Evolutionary conservation across 2,888 invertebrate species (phyloP).

Genomic region (Pachliopta kotzebuea): DNA sequence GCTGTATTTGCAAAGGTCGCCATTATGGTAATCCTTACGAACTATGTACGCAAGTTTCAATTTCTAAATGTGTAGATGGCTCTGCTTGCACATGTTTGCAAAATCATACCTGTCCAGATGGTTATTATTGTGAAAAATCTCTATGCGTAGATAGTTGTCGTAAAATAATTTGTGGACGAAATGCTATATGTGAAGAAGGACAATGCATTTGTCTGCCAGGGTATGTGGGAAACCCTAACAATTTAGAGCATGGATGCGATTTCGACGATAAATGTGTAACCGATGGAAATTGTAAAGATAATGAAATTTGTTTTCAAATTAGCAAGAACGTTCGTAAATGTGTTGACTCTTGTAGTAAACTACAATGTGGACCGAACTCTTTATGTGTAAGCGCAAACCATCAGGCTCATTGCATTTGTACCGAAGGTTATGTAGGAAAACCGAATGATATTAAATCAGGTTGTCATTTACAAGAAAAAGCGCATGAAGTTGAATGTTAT

Average conservation of each 20-base stretch:
- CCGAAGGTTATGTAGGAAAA: conserved; percentile 90
- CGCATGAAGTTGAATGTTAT: conserved; percentile 82
- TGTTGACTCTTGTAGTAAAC: conserved; percentile 91
- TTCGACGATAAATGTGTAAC: conserved; percentile 88
- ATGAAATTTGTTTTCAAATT: conserved; percentile 93
- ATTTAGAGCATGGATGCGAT: conserved; percentile 85
- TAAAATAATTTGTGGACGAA: conserved; percentile 88
- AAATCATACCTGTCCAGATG: conserved; percentile 87
- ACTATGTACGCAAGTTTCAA: conserved; percentile 86
- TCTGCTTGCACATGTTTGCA: conserved; percentile 85
- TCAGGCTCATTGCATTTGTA: conserved; percentile 91
- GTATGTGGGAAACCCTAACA: conserved; percentile 87
- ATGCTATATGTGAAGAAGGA: conserved; percentile 90
- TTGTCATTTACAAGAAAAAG: conserved; percentile 86
- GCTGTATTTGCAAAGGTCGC: conserved; percentile 92
- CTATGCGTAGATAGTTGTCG: conserved; percentile 89
- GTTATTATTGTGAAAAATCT: conserved; percentile 86
- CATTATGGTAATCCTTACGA: conserved; percentile 93
- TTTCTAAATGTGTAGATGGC: conserved; percentile 85
- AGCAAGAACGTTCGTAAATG: conserved; percentile 90
- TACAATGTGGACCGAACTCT: conserved; percentile 95
- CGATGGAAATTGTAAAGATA: conserved; percentile 89
- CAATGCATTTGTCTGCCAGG: conserved; percentile 90
- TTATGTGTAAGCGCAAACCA: conserved; percentile 92
- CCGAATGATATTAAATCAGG: conserved; percentile 89